Base-by-base conservation (phyloP, 2,888 invertebrate genomes). In the Drosophila recens region DNA sequence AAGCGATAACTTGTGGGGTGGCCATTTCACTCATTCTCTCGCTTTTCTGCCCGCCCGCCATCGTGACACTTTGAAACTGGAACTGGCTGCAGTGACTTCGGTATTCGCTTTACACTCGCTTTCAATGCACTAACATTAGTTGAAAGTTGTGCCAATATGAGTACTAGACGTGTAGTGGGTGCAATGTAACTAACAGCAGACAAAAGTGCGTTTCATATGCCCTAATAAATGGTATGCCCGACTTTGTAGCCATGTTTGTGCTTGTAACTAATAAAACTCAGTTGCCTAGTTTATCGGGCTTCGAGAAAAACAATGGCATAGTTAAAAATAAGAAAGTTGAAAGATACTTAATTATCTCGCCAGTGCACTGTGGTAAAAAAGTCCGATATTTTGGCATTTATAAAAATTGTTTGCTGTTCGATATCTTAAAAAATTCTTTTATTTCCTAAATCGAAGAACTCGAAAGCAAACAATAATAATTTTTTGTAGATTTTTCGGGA, bases 81-180 rank as follows among this genome's bases (percentile, higher is more conserved):
- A 74, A 66, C 59, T 64, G 71, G 61, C 70, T 58, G 43, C 53
- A 53, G 54, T 46, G 62, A 63, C 74, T 64, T 27, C 36, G 46
- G 30, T 45, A 54, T 58, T 54, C 72, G 53, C 73, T 58, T 42
- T 43, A 40, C 52, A 52, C 46, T 46, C 54, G 15, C 56, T 40
- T 53, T 70, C 42, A 38, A 53, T 53, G 46, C 46, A 30, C 54
- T 53, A 15, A 38, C 45, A 57, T 57, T 58, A 34, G 30, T 17
- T 36, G 17, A 52, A 20, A 8, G 34, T 40, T 33, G 3, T 33
- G 20, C 15, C 49, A 51, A 51, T 52, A 36, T 45, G 23, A 45
- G 34, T 23, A 34, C 45, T 36, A 45, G 45, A 45, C 34, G 11
- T 34, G n/a, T 34, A 45, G 15, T 51, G 34, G 11, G 17, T 27